phyloP scores from a whole-genome alignment of 30 jellyfish, hydroid and myxozoan species.

The Nemopilema nomurai region DNA sequence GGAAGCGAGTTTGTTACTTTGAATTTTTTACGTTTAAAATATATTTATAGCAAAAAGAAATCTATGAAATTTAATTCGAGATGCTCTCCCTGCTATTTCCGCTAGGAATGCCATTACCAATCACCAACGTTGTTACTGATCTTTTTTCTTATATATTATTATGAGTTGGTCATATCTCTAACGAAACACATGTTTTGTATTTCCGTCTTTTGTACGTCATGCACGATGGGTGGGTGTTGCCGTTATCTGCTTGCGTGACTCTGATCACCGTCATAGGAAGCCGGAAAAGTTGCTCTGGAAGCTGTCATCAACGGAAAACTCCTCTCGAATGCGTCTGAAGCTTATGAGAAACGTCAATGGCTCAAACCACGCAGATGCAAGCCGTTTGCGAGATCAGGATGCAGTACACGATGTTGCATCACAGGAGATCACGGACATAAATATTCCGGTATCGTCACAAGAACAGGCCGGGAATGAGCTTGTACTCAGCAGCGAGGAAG shows the following conservation, averaged over 20 bases:
- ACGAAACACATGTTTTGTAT: neutral
- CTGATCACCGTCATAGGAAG: constrained; percentile 53
- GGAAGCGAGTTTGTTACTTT: too few species aligned
- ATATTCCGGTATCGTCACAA: constrained; percentile 35
- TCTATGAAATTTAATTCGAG: too few species aligned
- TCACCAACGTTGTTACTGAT: too few species aligned
- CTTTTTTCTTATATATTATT: too few species aligned
- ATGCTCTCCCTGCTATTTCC: too few species aligned
- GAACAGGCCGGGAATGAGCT: constrained; percentile 59
- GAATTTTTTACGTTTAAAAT: neutral
- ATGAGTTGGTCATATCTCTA: too few species aligned
- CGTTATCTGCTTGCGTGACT: too few species aligned
- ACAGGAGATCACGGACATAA: constrained; percentile 35
- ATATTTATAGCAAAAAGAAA: too few species aligned
- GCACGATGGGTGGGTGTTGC: too few species aligned
- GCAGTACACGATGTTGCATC: constrained; percentile 7
- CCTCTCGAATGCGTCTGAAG: constrained; percentile 92
- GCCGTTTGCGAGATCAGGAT: constrained; percentile 62
- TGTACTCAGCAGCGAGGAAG: constrained; percentile 70
- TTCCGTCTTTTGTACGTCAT: neutral
- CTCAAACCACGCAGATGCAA: constrained; percentile 78
- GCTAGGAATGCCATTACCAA: too few species aligned
- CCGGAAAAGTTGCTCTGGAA: constrained; percentile 58
- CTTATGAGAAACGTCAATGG: constrained; percentile 60
- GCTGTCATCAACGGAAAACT: constrained; percentile 82